Conservation (phyloP, 2,888 invertebrate species). For the Thumatha senex region DNA sequence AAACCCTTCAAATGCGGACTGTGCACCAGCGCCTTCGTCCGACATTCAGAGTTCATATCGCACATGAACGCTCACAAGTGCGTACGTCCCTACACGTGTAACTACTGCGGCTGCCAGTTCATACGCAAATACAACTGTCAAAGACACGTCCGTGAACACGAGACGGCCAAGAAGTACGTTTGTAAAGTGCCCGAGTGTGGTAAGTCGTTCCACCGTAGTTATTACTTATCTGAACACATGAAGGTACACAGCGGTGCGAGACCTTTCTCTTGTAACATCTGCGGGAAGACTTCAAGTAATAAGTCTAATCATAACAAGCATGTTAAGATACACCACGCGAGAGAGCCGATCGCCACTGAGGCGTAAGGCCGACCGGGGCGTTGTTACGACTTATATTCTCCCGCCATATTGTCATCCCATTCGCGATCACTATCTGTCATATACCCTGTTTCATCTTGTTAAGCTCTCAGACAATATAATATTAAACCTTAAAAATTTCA, state of each 20-base stretch:
- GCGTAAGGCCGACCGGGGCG: constrained; percentile 71
- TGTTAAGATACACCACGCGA: constrained; percentile 93
- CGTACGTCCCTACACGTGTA: constrained; percentile 93
- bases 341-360: constrained; percentile 94
- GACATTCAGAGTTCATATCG: constrained; percentile 90
- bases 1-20: constrained; percentile 93
- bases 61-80: constrained; percentile 94
- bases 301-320: constrained; percentile 96
- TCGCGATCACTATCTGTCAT: background rate
- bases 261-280: constrained; percentile 93
- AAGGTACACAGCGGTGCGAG: constrained; percentile 92
- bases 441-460: background rate
- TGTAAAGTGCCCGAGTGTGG: constrained; percentile 90
- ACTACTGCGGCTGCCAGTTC: constrained; percentile 95
- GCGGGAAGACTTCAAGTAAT: constrained; percentile 94
- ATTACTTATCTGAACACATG: constrained; percentile 94
- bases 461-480: no score
- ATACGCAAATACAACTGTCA: constrained; percentile 94
- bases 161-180: constrained; percentile 89
- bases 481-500: no score
- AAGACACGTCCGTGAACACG: constrained; percentile 92
- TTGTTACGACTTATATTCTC: background rate
- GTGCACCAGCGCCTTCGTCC: constrained; percentile 93
- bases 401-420: background rate
- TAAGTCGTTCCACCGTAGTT: constrained; percentile 93